A percentile compares a stretch with the other conserved stretches of the same genome.
Evolutionary conservation across 2,888 invertebrate species (phyloP).

Genomic region (Perdita meconis): DNA sequence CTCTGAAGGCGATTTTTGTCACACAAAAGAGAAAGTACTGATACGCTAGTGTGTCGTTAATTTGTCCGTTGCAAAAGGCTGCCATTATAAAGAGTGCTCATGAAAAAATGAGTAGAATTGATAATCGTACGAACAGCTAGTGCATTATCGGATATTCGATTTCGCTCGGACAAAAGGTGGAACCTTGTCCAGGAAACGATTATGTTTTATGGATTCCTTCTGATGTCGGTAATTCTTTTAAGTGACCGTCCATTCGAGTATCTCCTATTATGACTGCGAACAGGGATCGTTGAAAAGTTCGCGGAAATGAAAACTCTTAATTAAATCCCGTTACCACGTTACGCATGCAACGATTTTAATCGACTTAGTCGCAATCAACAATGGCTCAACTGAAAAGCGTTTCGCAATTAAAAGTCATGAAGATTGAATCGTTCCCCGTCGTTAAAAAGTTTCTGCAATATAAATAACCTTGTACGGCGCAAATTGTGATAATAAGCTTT

Average conservation of each 20-base stretch:
- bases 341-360: slow-evolving; percentile 28
- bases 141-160: neutral
- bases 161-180: neutral
- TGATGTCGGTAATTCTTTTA: slow-evolving; percentile 33
- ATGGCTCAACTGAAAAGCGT: neutral
- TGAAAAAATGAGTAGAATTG: neutral
- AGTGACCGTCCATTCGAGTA: slow-evolving; percentile 1
- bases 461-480: slow-evolving; percentile 5
- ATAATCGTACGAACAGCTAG: neutral
- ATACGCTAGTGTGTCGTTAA: no score
- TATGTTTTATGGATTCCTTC: slow-evolving; percentile 15
- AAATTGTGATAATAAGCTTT: slow-evolving; percentile 4
- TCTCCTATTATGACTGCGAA: slow-evolving; percentile 28
- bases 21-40: no score
- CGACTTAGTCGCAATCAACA: slow-evolving; percentile 33
- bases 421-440: neutral
- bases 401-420: slow-evolving; percentile 20
- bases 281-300: slow-evolving; percentile 32
- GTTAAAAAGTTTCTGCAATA: neutral
- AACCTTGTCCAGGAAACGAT: neutral
- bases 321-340: slow-evolving; percentile 12
- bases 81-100: neutral
- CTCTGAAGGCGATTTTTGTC: no score
- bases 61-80: no score
- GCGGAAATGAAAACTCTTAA: slow-evolving; percentile 39